Evolutionary conservation across 2,113 vertebrate species (phyloP), one percentile per base, ranked within the genome.

Genomic region (Dermatemys mawii): DNA sequence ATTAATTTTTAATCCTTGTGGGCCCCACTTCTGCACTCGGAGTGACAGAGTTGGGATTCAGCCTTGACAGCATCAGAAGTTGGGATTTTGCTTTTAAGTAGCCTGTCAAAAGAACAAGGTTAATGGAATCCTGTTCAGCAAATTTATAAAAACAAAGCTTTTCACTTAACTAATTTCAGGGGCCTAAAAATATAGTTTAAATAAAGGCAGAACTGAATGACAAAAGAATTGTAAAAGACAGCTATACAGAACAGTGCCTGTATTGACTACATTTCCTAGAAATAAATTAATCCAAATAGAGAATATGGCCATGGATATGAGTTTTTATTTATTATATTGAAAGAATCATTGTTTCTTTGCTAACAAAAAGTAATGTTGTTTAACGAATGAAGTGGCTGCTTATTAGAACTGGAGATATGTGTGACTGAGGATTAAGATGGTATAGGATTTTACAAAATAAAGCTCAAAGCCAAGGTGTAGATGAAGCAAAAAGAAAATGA

Each of bases 401-500:
- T 54, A 4, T 53, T 84, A 81, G 8, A 49, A 22, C 46, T 82
- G 83, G 85, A 84, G 54, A 38, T 70, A 14, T 55, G 46, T 8
- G 24, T n/a, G 32, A 5, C 60, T 80, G 1, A 78, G 46, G 44
- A 70, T 76, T 81, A 88, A 44, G 44, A 38, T n/a, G n/a, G 75
- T 54, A 55, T n/a, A 87, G n/a, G 57, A 41, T 21, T 4, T 79
- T 24, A 60, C 29, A 81, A 89, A 48, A 60, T 50, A 80, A 6
- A 60, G 35, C 19, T 70, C 17, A 46, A 32, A 11, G 35, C 50
- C 5, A 57, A 53, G 38, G 24, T 78, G 11, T 51, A 70, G 35
- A n/a, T 38, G 35, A 38, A 86, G 83, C 87, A 85, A 83, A 90
- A 24, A 94, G 78, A 94, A 94, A 92, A 93, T 70, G 5, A 51